Base-by-base conservation (phyloP, 1,140 invertebrate species). In the Brevipalpus yothersi region DNA sequence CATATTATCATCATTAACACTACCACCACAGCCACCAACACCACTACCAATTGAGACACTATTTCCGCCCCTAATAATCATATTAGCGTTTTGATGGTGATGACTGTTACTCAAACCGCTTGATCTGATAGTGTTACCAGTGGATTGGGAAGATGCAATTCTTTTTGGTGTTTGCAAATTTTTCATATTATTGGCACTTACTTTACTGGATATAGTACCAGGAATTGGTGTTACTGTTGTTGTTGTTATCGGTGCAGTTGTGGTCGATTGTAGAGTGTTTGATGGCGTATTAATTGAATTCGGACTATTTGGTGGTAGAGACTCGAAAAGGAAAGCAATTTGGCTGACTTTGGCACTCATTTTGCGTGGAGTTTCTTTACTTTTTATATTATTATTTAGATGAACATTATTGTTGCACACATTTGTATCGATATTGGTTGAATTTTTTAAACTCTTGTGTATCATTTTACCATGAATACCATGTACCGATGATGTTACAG, bases 181-280 rank as follows among this genome's bases (percentile, higher is more conserved):
- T 31, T 31, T 31, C 31, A 31, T 31, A 31, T 31, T 31, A 31
- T 31, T 31, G 31, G 31, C 31, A 31, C 31, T 31, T 31, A 31
- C 31, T 31, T 31, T 31, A 31, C 31, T 31, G 31, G 31, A 31
- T 5, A 31, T 31, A 31, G 31, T 31, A 31, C 31, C 31, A 31
- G 31, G 31, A 31, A 31, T 5, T 31, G 41, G 17, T 56, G 54
- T 55, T 13, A 31, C 45, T 75, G 70, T 56, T 76, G 74, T 41
- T 23, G 56, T 31, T 59, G 56, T 12, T 53, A 19, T 13, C 5
- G 0, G 42, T n/a, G 40, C 13, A 8, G 23, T 31, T 21, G 8
- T 21, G 13, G n/a, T 23, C 40, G 13, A 40, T 39, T 23, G 10
- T 43, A 15, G 19, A 19, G 11, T n/a, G 4, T 12, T 60, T 60